Conservation (phyloP, 2,888 invertebrate genomes). For the Aquatica leii region DNA sequence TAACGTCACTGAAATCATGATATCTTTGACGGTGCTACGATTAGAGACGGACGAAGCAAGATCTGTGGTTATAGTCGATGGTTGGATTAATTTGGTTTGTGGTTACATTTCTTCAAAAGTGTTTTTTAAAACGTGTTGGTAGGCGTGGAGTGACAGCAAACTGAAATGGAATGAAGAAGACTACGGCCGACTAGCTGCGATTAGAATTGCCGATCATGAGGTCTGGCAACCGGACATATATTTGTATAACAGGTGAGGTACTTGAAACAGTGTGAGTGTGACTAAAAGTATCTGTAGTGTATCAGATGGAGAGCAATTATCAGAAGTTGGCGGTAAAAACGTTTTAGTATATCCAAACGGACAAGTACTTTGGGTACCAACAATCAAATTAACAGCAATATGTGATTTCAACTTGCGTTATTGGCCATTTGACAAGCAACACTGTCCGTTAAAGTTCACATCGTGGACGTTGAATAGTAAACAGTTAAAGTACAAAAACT, state of each 20-base stretch:
- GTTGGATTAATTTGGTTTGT: constrained; percentile 70
- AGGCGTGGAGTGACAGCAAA: constrained; percentile 79
- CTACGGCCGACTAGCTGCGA: constrained; percentile 69
- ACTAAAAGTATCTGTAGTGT: constrained; percentile 4
- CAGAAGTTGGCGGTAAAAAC: constrained; percentile 67
- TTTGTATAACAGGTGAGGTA: constrained; percentile 71
- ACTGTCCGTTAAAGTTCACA: constrained; percentile 72
- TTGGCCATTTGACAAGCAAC: constrained; percentile 82
- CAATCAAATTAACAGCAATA: constrained; percentile 72
- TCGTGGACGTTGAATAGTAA: constrained; percentile 74
- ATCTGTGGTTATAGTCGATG: constrained; percentile 67
- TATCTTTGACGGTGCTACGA: constrained; percentile 69
- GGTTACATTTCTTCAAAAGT: too few relatives aligned
- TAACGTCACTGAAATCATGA: constrained; percentile 62
- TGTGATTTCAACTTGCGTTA: constrained; percentile 71
- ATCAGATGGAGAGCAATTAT: constrained; percentile 65
- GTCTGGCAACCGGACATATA: constrained; percentile 82
- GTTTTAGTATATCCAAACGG: constrained; percentile 64
- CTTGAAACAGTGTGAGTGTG: too few relatives aligned
- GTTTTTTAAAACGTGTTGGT: background rate
- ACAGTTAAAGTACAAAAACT: constrained; percentile 62
- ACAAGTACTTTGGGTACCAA: constrained; percentile 71
- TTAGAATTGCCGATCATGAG: constrained; percentile 73
- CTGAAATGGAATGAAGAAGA: constrained; percentile 74
- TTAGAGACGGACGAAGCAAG: constrained; percentile 72